Evolutionary conservation across 1,140 invertebrate genomes (phyloP), one percentile per base, ranked within the genome.

Genomic region (Caenorhabditis briggsae): DNA sequence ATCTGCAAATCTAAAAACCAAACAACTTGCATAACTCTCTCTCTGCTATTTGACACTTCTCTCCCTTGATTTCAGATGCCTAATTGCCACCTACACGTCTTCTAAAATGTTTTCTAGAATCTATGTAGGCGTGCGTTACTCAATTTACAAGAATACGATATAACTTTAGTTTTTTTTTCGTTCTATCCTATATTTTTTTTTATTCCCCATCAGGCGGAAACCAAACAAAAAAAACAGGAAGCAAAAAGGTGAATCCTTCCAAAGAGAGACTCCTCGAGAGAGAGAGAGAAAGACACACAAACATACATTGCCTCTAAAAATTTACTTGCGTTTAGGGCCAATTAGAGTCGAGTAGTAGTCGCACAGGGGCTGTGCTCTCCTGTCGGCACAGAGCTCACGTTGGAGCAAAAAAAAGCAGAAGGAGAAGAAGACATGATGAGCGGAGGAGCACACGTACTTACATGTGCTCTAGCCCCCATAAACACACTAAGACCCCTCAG

Each of bases 311-410:
- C 70, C 70, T 33, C 33, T 78, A 78, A 78, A 78, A 78, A 78
- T 78, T 78, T 78, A 78, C 70, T 78, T 78, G 70, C 70, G 70
- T 78, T 78, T 78, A 78, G 70, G 70, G 70, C 70, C 70, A 78
- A 78, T 78, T 78, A 78, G 70, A 78, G 70, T 78, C 70, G 70
- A 78, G 70, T 78, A 78, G 70, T 78, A 46, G 46, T 50, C 70
- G 70, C 65, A 41, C 20, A 16, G 50, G 70, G 7, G 33, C 33
- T 33, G 33, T 33, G 33, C 33, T 33, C 33, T 33, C 33, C 33
- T 33, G n/a, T 50, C 70, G 46, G 50, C 46, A 33, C 11, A 46
- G 5, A 14, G 70, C 25, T 14, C 23, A 65, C 20, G 46, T 41
- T 46, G 65, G 8, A 46, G 18, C 16, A 74, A 18, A 18, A 46